Conservation (phyloP, 1,140 invertebrate genomes). For the Cydia pomonella region DNA sequence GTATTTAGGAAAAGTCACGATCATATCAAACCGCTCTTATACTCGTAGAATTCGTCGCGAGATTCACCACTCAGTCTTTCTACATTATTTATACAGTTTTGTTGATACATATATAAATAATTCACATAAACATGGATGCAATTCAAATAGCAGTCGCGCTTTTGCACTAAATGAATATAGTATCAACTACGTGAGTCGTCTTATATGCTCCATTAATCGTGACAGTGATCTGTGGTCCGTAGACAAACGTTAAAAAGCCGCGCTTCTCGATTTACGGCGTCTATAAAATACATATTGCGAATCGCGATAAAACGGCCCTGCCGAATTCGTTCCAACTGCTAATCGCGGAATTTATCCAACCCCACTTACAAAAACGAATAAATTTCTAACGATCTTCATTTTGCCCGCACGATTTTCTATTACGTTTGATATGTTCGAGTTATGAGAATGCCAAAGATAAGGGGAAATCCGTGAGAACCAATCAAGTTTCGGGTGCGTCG, state of each 20-base stretch:
- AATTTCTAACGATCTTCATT: conserved; percentile 32
- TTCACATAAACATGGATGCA: no score
- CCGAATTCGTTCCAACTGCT: conserved; percentile 65
- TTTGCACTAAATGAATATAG: no score
- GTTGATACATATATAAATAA: no score
- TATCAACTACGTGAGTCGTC: neutral
- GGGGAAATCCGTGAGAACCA: conserved; percentile 7
- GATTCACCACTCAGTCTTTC: no score
- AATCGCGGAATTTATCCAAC: conserved; percentile 62
- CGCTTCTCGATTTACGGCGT: conserved; percentile 73
- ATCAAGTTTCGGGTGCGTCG: neutral
- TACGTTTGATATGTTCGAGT: conserved; percentile 29
- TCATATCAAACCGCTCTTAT: no score
- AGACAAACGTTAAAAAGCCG: conserved; percentile 77
- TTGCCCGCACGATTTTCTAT: conserved; percentile 30
- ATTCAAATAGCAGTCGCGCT: no score
- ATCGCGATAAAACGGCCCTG: conserved; percentile 73
- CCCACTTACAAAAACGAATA: conserved; percentile 33
- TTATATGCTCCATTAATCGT: neutral
- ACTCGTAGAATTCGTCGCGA: no score
- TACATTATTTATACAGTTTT: no score
- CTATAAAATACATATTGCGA: conserved; percentile 80
- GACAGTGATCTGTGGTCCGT: conserved; percentile 29
- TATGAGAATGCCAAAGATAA: conserved; percentile 15
- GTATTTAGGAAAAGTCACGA: no score